Conservation (phyloP, 2,888 invertebrate genomes). For the Papilio elwesi region DNA sequence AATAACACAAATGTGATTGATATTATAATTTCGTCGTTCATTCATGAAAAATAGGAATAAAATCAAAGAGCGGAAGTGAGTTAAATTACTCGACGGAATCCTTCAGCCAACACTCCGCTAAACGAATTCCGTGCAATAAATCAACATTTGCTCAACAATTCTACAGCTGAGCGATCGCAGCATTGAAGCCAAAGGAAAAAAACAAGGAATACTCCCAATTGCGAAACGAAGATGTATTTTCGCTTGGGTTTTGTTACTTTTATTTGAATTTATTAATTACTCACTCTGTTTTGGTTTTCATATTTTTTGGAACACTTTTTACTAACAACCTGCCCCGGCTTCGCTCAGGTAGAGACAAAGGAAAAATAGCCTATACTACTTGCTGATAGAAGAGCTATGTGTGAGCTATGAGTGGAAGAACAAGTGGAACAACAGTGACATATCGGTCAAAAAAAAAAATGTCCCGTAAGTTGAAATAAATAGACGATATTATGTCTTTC, state of each 20-base stretch:
- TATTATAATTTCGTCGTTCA: not conserved
- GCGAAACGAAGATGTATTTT: not conserved
- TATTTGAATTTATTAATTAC: not conserved
- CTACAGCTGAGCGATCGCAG: slow-evolving; percentile 28
- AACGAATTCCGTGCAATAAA: slow-evolving; percentile 38
- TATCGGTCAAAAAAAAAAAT: too few relatives aligned
- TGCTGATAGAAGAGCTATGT: too few relatives aligned
- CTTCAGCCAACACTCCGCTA: slow-evolving; percentile 16
- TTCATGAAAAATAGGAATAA: not conserved
- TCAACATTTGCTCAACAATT: slow-evolving; percentile 41
- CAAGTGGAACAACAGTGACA: too few relatives aligned
- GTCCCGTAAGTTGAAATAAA: too few relatives aligned
- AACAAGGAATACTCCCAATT: not conserved
- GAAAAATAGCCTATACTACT: too few relatives aligned
- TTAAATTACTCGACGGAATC: slow-evolving; percentile 21
- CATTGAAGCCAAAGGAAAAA: slow-evolving; percentile 8
- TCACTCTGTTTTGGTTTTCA: too few relatives aligned
- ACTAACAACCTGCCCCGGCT: too few relatives aligned
- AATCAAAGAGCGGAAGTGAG: slow-evolving; percentile 12
- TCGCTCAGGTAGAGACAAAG: too few relatives aligned
- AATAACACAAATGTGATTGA: not conserved
- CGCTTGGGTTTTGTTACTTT: not conserved
- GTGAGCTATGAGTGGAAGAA: too few relatives aligned
- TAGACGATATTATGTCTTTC: too few relatives aligned
- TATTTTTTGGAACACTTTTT: not conserved